Evolutionary conservation across 2,113 vertebrate genomes (phyloP).

Genomic region (Drymodes brunneopygia): DNA sequence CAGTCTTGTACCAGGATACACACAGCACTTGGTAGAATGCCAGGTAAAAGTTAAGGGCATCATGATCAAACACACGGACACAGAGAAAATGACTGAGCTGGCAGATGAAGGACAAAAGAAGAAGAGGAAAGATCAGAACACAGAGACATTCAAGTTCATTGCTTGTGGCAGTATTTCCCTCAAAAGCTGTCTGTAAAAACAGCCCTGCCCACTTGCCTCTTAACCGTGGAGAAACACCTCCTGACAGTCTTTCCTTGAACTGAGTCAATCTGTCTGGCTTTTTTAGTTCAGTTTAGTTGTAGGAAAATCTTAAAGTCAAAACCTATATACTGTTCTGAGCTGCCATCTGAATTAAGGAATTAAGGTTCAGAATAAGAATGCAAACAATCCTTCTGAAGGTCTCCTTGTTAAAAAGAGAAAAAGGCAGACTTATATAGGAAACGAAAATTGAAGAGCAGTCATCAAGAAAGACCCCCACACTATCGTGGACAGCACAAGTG

Average conservation of each 20-base stretch:
- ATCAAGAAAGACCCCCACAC: not conserved
- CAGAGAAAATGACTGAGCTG: not conserved
- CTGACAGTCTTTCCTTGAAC: not conserved
- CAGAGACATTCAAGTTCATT: not conserved
- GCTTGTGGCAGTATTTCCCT: not conserved
- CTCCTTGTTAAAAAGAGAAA: not conserved
- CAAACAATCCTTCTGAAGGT: not conserved
- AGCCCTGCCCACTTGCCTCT: not conserved
- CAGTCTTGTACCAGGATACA: not conserved
- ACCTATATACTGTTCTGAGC: not conserved
- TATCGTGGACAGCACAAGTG: not conserved
- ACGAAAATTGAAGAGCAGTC: not conserved
- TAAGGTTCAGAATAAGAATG: not conserved
- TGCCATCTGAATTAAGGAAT: not conserved
- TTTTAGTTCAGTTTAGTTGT: not conserved
- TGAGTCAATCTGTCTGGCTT: not conserved
- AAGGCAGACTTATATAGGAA: not conserved
- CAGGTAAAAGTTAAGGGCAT: not conserved
- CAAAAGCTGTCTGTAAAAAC: not conserved
- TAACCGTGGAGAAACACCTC: not conserved
- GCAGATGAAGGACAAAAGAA: constrained; percentile 20
- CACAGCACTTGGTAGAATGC: not conserved
- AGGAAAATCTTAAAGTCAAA: not conserved
- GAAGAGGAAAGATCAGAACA: not conserved
- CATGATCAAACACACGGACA: not conserved